These are phyloP conservation scores for Hypercompe scribonia DNA, from an alignment of 2,888 invertebrate genomes.

Conservation along the genomic window DNA sequence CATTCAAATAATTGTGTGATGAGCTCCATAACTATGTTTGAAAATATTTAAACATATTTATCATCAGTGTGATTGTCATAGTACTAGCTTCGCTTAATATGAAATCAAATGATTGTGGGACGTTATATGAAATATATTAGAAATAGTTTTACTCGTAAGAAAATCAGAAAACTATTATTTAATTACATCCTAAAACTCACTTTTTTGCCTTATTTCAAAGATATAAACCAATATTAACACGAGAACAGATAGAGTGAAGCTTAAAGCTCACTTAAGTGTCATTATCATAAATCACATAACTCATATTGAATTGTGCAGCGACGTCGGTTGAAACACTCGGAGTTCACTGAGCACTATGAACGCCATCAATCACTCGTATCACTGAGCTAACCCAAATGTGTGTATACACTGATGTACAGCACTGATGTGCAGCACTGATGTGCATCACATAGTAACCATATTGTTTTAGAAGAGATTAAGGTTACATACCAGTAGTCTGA, in stretches of 20 bases:
- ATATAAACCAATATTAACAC: neutral
- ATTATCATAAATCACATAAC: constrained; percentile 52
- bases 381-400: constrained; percentile 24
- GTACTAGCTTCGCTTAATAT: too few relatives aligned
- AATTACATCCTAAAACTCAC: neutral
- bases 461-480: neutral
- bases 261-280: constrained; percentile 12
- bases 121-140: too few relatives aligned
- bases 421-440: too few relatives aligned
- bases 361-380: constrained; percentile 64
- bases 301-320: constrained; percentile 37
- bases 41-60: too few relatives aligned
- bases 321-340: constrained; percentile 57
- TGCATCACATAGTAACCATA: constrained; percentile 2
- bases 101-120: too few relatives aligned
- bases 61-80: too few relatives aligned
- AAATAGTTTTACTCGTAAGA: too few relatives aligned
- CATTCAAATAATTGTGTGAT: too few relatives aligned
- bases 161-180: too few relatives aligned
- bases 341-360: constrained; percentile 42
- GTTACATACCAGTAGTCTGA: too few relatives aligned
- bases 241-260: neutral
- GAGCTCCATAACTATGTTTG: too few relatives aligned
- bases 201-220: neutral
- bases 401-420: too few relatives aligned